A percentile compares a stretch with the other conserved stretches of the same genome.
phyloP scores from a whole-genome alignment of 2,888 invertebrate species.

The Ormyrus nitidulus region DNA sequence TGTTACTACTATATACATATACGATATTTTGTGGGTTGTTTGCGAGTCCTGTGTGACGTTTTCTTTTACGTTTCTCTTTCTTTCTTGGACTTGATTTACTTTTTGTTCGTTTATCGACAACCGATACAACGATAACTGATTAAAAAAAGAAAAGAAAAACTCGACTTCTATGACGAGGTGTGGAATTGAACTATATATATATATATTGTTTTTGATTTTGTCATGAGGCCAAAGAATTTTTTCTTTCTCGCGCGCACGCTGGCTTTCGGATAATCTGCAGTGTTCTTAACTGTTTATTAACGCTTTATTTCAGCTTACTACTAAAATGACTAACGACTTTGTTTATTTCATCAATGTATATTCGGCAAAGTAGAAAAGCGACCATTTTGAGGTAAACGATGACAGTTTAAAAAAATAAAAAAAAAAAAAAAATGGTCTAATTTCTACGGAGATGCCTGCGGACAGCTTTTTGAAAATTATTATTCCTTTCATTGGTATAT shows the following conservation, averaged over 20 bases:
- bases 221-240: slow-evolving; percentile 29
- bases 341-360: too few relatives aligned
- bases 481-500: too few relatives aligned
- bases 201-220: slow-evolving; percentile 14
- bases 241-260: slow-evolving; percentile 33
- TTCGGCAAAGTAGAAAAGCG: too few relatives aligned
- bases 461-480: too few relatives aligned
- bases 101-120: neutral
- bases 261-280: slow-evolving; percentile 32
- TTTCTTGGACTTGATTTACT: slow-evolving; percentile 6
- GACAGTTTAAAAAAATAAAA: too few relatives aligned
- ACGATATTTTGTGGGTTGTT: slow-evolving; percentile 24
- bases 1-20: neutral
- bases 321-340: too few relatives aligned
- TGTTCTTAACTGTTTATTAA: slow-evolving; percentile 6
- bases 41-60: slow-evolving; percentile 39
- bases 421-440: too few relatives aligned
- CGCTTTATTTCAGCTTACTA: neutral
- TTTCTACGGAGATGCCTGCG: too few relatives aligned
- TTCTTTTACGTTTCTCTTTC: slow-evolving; percentile 11
- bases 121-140: too few relatives aligned
- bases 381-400: too few relatives aligned
- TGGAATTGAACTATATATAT: slow-evolving; percentile 12
- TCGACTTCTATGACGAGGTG: slow-evolving; percentile 30
- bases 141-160: too few relatives aligned